Conservation (phyloP, 2,113 vertebrate species). For the Vulpes ferrilata region DNA sequence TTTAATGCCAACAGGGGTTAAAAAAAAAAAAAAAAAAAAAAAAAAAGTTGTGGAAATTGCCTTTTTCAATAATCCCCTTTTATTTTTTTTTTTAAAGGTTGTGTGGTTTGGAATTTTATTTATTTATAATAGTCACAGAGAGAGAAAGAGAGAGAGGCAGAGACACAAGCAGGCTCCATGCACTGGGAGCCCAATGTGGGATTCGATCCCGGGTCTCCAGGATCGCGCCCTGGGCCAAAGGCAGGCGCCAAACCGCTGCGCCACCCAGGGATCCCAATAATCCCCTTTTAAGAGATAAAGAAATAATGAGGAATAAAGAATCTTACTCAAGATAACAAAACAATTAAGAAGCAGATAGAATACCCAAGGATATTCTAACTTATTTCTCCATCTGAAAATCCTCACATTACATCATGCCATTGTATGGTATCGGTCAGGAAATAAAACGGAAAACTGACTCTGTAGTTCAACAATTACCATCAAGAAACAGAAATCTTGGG, state of each 20-base stretch:
- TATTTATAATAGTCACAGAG: too few species aligned
- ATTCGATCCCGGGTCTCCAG: too few species aligned
- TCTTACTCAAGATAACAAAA: not conserved
- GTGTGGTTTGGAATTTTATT: too few species aligned
- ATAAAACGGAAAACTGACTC: constrained; percentile 25
- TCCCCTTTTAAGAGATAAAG: constrained; percentile 38
- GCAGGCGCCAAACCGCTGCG: too few species aligned
- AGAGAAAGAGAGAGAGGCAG: too few species aligned
- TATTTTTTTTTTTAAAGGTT: too few species aligned
- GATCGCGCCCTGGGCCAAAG: too few species aligned
- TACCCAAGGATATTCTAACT: not conserved
- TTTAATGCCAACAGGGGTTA: not conserved
- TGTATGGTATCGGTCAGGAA: not conserved
- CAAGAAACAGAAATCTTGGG: not conserved
- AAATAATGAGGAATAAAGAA: constrained; percentile 8
- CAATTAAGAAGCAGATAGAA: not conserved
- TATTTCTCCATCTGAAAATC: not conserved
- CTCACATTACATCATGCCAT: not conserved
- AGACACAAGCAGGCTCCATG: too few species aligned
- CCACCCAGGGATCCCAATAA: not conserved
- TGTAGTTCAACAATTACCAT: not conserved
- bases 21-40: not conserved
- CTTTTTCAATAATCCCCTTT: constrained; percentile 1
- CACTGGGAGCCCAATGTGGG: too few species aligned
- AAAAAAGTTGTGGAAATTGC: not conserved